Conservation (phyloP, 2,113 vertebrate species). For the Lucifuga dentata region DNA sequence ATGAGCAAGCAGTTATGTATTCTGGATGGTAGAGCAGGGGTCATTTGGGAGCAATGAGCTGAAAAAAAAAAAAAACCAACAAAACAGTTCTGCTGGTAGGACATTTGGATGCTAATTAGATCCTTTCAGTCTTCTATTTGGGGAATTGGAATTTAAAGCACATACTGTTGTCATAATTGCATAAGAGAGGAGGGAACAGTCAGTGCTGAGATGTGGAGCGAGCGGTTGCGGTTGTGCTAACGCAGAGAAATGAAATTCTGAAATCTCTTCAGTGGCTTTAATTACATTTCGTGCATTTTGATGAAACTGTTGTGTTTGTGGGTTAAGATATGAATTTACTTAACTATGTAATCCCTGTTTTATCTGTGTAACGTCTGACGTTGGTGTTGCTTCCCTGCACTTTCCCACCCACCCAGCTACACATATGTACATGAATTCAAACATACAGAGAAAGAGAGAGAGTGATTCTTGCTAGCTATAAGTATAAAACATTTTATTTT, state of each 20-base stretch:
- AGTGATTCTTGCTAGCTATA: constrained; percentile 23
- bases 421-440: constrained; percentile 2
- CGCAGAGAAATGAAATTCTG: too few species aligned
- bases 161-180: neutral
- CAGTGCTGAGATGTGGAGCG: neutral
- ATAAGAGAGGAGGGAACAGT: neutral
- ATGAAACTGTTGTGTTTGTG: constrained; percentile 27
- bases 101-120: constrained; percentile 49
- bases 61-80: constrained; percentile 16
- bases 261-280: too few species aligned
- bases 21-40: constrained; percentile 23
- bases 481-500: too few species aligned
- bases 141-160: neutral
- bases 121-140: constrained; percentile 8
- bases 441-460: neutral
- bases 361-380: constrained; percentile 2
- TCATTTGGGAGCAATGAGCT: constrained; percentile 42
- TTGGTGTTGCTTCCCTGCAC: constrained; percentile 19
- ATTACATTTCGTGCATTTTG: too few species aligned
- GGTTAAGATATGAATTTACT: constrained; percentile 37
- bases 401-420: constrained; percentile 27
- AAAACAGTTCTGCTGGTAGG: constrained; percentile 31
- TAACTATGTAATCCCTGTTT: constrained; percentile 29
- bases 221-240: neutral
- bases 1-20: constrained; percentile 29